These are phyloP conservation scores for Montipora sp. DNA, from an alignment of 64 coral and sea anemone species.

Conservation along the genomic window DNA sequence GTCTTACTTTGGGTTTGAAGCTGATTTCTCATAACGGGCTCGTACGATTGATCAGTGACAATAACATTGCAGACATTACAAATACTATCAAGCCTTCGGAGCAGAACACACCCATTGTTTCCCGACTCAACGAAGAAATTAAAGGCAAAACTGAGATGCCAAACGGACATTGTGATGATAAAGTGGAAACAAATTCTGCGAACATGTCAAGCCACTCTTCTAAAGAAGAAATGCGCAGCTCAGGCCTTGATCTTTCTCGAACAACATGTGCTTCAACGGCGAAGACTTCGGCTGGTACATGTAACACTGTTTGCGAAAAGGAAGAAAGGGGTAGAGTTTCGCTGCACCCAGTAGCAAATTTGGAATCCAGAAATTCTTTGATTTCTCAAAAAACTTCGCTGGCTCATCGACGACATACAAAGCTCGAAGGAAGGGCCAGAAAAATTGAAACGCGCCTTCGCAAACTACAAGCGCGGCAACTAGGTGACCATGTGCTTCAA, in stretches of 20 bases:
- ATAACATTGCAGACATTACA: constrained; percentile 99
- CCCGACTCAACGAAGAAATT: constrained; percentile 88
- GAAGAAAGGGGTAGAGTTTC: constrained; percentile 77
- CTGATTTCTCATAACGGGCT: constrained; percentile 93
- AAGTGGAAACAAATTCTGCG: constrained; percentile 60
- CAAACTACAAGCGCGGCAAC: constrained; percentile 98
- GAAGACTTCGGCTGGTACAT: constrained; percentile 94
- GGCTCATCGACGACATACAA: constrained; percentile 76
- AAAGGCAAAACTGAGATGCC: constrained; percentile 86
- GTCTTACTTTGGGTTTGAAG: constrained; percentile 79
- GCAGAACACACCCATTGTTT: constrained; percentile 96
- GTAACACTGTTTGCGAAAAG: constrained; percentile 84
- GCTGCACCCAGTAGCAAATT: constrained; percentile 88
- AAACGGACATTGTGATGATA: constrained; percentile 91
- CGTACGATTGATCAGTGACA: constrained; percentile 95
- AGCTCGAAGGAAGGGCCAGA: constrained; percentile 82
- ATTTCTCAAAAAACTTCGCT: constrained; percentile 76
- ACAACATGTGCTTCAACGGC: constrained; percentile 96
- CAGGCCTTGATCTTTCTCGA: constrained; percentile 83
- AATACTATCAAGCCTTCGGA: constrained; percentile 90
- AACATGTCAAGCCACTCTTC: constrained; percentile 71
- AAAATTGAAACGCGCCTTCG: constrained; percentile 96
- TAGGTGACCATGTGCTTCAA: constrained; percentile 93
- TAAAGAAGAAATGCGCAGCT: constrained; percentile 69
- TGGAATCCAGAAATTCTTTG: constrained; percentile 55